A percentile compares a stretch with the other conserved stretches of the same genome.
phyloP scores from a whole-genome alignment of 2,888 invertebrate genomes.

The Ceramica pisi region DNA sequence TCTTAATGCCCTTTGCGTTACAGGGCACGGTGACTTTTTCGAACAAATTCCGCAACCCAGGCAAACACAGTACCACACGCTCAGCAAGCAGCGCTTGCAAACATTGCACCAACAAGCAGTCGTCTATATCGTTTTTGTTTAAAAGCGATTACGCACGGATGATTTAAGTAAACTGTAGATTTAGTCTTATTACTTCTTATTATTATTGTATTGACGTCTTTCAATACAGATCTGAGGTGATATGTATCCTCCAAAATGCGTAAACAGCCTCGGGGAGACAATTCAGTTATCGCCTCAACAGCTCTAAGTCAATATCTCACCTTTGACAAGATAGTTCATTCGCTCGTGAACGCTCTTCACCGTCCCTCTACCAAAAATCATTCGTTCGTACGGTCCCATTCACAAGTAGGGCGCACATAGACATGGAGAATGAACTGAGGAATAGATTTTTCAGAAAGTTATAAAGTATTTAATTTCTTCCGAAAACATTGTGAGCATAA shows the following conservation, averaged over 20 bases:
- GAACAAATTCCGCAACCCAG: too few species aligned
- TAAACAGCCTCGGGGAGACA: background rate
- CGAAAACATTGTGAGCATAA: too few species aligned
- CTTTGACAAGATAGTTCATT: conserved; percentile 27
- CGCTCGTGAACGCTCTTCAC: conserved; percentile 35
- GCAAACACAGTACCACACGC: background rate
- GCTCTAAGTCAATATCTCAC: conserved; percentile 17
- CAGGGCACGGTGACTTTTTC: too few species aligned
- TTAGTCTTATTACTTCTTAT: too few species aligned
- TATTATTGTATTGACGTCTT: too few species aligned
- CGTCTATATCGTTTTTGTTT: background rate
- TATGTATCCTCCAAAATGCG: background rate
- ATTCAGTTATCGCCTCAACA: conserved; percentile 28
- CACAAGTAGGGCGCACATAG: conserved; percentile 13
- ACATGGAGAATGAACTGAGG: conserved; percentile 2
- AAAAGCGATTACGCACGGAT: too few species aligned
- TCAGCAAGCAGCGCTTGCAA: background rate
- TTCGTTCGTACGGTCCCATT: conserved; percentile 20
- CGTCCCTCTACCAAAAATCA: conserved; percentile 10
- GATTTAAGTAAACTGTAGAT: background rate
- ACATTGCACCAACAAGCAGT: background rate
- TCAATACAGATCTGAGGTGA: conserved; percentile 6
- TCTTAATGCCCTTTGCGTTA: too few species aligned
- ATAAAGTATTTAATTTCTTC: too few species aligned
- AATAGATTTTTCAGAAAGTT: background rate